phyloP scores from a whole-genome alignment of 2,888 invertebrate genomes.

The Iphiclides podalirius region DNA sequence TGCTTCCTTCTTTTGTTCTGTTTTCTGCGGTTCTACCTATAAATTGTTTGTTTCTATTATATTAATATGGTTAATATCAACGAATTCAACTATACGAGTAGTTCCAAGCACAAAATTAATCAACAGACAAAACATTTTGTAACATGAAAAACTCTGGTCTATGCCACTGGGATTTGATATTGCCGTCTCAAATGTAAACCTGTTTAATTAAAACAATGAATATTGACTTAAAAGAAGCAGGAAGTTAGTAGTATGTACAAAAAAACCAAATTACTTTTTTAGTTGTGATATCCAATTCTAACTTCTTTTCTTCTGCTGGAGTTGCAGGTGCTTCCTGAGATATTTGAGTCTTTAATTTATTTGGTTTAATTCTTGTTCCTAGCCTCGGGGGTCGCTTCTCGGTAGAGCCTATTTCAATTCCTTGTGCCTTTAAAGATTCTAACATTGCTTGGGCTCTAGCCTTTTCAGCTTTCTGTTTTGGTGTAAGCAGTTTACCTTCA shows the following conservation, averaged over 20 bases:
- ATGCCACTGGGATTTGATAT: too few species aligned
- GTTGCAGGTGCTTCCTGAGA: conserved; percentile 78
- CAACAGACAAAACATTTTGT: too few species aligned
- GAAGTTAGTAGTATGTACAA: too few species aligned
- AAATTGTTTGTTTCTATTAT: conserved; percentile 15
- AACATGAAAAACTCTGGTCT: too few species aligned
- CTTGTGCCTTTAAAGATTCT: conserved; percentile 93
- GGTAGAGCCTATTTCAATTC: conserved; percentile 88
- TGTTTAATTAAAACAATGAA: too few species aligned
- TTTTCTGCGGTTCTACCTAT: conserved; percentile 51
- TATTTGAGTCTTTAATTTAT: conserved; percentile 83
- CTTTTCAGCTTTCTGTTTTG: conserved; percentile 95
- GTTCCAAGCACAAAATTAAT: too few species aligned
- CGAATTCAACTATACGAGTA: too few species aligned
- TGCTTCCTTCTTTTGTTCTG: conserved; percentile 48
- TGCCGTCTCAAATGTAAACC: too few species aligned
- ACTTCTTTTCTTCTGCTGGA: conserved; percentile 68
- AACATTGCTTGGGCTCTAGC: conserved; percentile 93
- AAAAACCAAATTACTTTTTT: conserved; percentile 60
- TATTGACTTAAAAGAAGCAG: too few species aligned
- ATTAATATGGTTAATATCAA: background rate
- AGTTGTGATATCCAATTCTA: conserved; percentile 75
- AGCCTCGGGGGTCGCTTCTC: conserved; percentile 82
- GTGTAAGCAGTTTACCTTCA: conserved; percentile 96
- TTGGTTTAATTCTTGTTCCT: conserved; percentile 87